Conservation (phyloP, 2,797 vertebrate species). For the Tinamus major region DNA sequence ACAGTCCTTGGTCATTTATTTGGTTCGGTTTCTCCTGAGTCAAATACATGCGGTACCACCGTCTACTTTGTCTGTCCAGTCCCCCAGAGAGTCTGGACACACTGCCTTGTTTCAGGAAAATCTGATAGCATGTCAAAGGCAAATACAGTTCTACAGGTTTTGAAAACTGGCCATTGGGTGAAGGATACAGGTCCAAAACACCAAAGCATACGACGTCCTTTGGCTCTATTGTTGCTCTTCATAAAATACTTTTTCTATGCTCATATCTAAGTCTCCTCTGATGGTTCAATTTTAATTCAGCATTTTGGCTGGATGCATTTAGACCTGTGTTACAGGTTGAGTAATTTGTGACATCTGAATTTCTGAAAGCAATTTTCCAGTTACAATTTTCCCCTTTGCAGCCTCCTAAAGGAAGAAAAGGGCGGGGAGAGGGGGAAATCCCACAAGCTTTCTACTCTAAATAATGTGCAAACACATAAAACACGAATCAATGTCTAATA, state of each 20-base stretch:
- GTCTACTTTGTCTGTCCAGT: too few relatives aligned
- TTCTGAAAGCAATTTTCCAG: not conserved
- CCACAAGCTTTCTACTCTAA: not conserved
- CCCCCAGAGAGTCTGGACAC: too few relatives aligned
- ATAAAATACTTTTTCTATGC: fast-evolving
- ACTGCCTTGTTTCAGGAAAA: too few relatives aligned
- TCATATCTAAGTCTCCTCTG: not conserved
- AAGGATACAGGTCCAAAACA: too few relatives aligned
- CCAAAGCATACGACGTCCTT: not conserved
- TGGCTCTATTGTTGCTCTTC: not conserved
- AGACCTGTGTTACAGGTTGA: not conserved
- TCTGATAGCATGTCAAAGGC: too few relatives aligned
- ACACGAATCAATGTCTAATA: not conserved
- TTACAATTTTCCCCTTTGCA: not conserved
- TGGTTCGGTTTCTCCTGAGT: not conserved
- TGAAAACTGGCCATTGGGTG: too few relatives aligned
- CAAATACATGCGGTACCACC: too few relatives aligned
- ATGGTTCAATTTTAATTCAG: not conserved
- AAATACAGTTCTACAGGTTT: too few relatives aligned
- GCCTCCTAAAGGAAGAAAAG: not conserved
- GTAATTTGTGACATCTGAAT: not conserved
- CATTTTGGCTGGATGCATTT: not conserved
- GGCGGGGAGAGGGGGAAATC: too few relatives aligned
- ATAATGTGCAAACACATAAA: not conserved
- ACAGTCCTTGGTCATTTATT: not conserved